phyloP scores from a whole-genome alignment of 2,113 vertebrate genomes.

The Antechinus flavipes region DNA sequence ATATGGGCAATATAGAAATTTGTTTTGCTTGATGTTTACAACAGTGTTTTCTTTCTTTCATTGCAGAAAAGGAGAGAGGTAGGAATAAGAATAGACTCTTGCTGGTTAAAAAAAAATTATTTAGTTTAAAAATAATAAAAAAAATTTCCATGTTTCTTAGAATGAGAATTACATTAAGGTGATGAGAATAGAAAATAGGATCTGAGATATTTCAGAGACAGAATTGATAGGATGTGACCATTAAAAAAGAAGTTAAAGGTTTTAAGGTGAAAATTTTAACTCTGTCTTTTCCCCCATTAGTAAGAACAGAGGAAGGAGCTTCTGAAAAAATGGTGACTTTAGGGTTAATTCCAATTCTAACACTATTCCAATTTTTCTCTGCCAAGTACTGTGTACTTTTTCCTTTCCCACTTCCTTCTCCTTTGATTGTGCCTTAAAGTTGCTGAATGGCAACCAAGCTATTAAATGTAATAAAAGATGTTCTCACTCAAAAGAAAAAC shows the following conservation, averaged over 20 bases:
- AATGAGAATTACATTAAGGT: not conserved
- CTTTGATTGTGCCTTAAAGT: not conserved
- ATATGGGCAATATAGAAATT: not conserved
- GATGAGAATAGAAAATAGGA: not conserved
- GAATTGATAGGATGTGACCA: not conserved
- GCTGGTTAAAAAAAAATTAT: not conserved
- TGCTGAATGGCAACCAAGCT: not conserved
- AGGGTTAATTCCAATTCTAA: not conserved
- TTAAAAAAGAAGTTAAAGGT: not conserved
- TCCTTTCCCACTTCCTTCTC: not conserved
- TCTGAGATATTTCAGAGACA: not conserved
- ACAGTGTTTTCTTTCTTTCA: not conserved
- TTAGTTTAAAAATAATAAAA: not conserved
- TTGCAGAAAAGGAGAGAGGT: not conserved
- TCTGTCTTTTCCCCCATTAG: not conserved
- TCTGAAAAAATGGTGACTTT: not conserved
- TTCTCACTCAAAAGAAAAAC: not conserved
- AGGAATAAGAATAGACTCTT: not conserved
- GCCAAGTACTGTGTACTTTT: not conserved
- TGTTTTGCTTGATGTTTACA: not conserved
- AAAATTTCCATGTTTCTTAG: not conserved
- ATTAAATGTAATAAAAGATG: not conserved
- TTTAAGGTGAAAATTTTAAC: not conserved
- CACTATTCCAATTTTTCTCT: not conserved
- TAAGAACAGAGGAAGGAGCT: not conserved